These are phyloP conservation scores for Collichthys lucidus DNA, from an alignment of 2,113 vertebrate species.

Conservation along the genomic window DNA sequence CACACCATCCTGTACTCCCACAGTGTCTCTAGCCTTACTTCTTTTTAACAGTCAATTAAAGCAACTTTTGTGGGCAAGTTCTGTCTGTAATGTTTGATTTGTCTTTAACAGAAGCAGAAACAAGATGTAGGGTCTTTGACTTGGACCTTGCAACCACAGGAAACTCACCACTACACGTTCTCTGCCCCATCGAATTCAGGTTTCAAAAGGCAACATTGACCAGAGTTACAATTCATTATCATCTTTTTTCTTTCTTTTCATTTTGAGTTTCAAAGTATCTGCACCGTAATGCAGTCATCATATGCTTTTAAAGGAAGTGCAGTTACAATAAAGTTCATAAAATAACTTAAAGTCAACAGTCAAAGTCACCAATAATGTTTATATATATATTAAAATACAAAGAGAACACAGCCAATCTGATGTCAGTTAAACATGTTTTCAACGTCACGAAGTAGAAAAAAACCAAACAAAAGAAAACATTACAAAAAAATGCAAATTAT, in stretches of 20 bases:
- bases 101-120: background rate
- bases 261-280: background rate
- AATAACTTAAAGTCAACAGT: background rate
- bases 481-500: background rate
- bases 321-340: background rate
- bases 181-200: background rate
- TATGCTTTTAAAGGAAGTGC: background rate
- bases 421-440: background rate
- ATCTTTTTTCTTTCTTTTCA: too few relatives aligned
- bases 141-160: background rate
- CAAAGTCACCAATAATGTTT: too few relatives aligned
- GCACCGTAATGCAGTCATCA: background rate
- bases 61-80: conserved; percentile 57
- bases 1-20: conserved; percentile 41
- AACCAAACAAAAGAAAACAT: background rate
- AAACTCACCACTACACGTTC: background rate
- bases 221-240: too few relatives aligned
- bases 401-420: background rate
- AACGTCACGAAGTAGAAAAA: background rate
- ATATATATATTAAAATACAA: background rate
- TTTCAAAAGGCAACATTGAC: background rate
- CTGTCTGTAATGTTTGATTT: conserved; percentile 18
- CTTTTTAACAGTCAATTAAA: conserved; percentile 79
- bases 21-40: conserved; percentile 72
- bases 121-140: background rate